Base-by-base conservation (phyloP, 2,113 vertebrate genomes). In the Neotragus moschatus region DNA sequence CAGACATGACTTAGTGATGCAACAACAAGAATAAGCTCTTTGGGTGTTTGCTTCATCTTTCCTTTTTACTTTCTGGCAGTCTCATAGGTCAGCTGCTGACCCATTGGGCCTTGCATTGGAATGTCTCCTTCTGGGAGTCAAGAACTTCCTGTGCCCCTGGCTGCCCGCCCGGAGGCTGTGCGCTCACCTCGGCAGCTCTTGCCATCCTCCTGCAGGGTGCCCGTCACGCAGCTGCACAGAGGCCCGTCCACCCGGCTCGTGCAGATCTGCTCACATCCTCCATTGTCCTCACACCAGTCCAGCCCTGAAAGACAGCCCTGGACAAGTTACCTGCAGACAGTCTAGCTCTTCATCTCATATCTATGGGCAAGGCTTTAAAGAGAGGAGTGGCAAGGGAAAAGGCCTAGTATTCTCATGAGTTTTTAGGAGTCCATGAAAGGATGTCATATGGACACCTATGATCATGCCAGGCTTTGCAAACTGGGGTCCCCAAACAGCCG, bases 201-300 rank as follows among this genome's bases (percentile, higher is more conserved):
- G 88, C 99, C 99, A 0, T 99, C 99, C 66, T 98, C 98, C 43
- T 99, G 99, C 97, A 99, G 98, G 15, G 98, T 99, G 73, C 99
- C 99, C 0, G 99, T 99, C 96, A 99, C 99, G 0, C 99, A 99
- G 99, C 99, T 99, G 98, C 99, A 99, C 88, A 99, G 97, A 0
- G 99, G 99, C 14, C 99, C 99, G 0, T 99, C 98, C 0, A 98
- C 97, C 80, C 96, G 99, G 97, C 99, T 99, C 2, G 99, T 99
- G 98, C 99, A 99, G 97, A 99, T 99, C 99, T 99, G 99, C 96
- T 99, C 99, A 53, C 99, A 99, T 75, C 99, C 99, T 0, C 99
- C 99, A 0, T 99, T 99, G 96, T 99, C 97, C 63, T 99, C 99
- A 8, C 99, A 99, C 99, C 99, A 99, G 98, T 99, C 99, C 0